Percentiles rank a stretch among this genome's conserved stretches.
Conservation (phyloP, 2,888 invertebrate genomes). For the Mythimna pallens region DNA sequence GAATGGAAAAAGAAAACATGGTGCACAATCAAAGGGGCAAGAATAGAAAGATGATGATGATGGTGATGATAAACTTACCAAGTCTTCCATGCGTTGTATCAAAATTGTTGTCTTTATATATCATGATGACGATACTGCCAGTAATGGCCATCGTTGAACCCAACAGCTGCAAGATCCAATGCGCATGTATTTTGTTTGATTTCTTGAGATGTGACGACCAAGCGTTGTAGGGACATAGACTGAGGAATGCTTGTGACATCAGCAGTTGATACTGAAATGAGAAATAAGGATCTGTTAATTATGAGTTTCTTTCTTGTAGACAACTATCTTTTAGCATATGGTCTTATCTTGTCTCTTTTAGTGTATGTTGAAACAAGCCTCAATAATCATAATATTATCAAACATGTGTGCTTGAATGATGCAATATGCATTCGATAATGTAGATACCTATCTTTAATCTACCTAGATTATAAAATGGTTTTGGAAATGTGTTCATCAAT, state of each 20-base stretch:
- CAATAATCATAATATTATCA: background rate
- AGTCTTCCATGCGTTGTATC: conserved; percentile 73
- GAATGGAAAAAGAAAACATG: too few relatives aligned
- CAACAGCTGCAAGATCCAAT: conserved; percentile 73
- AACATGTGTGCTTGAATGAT: background rate
- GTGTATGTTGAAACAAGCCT: background rate
- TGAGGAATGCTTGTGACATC: conserved; percentile 76
- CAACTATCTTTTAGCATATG: background rate
- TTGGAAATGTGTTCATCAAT: conserved; percentile 19
- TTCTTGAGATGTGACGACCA: conserved; percentile 72
- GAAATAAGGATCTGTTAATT: conserved; percentile 3
- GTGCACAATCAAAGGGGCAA: background rate
- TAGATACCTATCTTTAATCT: background rate
- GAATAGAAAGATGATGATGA: background rate
- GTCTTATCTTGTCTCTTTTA: too few relatives aligned
- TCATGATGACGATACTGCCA: conserved; percentile 72
- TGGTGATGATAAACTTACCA: conserved; percentile 57
- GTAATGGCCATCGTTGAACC: conserved; percentile 73
- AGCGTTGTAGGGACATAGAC: conserved; percentile 70
- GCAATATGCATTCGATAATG: conserved; percentile 5
- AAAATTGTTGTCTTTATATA: conserved; percentile 71
- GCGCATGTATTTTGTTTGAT: conserved; percentile 71
- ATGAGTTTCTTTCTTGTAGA: background rate
- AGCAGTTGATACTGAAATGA: conserved; percentile 75
- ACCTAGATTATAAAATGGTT: conserved; percentile 1